A percentile compares a stretch with the other conserved stretches of the same genome.
Evolutionary conservation across 2,797 vertebrate genomes (phyloP).

Genomic region (Balearica regulorum): DNA sequence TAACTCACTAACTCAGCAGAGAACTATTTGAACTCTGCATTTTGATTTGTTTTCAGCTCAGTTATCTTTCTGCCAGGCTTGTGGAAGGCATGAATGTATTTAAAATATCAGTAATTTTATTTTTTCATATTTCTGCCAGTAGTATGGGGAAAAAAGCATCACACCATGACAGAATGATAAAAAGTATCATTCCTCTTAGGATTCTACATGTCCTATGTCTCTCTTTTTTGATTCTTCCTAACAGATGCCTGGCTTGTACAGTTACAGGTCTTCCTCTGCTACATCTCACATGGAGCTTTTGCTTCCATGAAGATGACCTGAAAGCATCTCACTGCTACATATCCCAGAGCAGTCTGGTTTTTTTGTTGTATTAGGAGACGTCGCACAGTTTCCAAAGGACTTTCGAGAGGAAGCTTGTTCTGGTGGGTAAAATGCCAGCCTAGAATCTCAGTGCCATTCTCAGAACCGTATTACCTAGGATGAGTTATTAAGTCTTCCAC

Average conservation of each 20-base stretch:
- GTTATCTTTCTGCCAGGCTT: not conserved
- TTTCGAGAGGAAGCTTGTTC: not conserved
- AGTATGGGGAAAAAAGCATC: not conserved
- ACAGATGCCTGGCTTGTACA: not conserved
- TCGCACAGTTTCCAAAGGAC: not conserved
- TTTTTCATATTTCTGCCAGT: not conserved
- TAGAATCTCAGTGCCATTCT: not conserved
- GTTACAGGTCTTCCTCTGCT: not conserved
- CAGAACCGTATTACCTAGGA: not conserved
- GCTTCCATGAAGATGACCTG: not conserved
- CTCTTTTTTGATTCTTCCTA: not conserved
- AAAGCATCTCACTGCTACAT: not conserved
- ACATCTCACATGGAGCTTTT: not conserved
- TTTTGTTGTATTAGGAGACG: not conserved
- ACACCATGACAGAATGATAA: not conserved
- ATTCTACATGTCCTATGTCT: not conserved
- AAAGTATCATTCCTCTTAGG: not conserved
- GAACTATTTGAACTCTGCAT: not conserved
- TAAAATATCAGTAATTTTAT: not conserved
- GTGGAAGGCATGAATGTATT: not conserved
- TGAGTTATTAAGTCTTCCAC: not conserved
- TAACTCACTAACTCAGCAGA: not conserved
- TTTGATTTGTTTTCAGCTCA: not conserved
- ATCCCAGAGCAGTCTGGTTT: not conserved
- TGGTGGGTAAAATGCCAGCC: not conserved